Percentiles rank a stretch among this genome's conserved stretches.
Conservation (phyloP, 2,113 vertebrate species). For the Elgaria multicarinata region DNA sequence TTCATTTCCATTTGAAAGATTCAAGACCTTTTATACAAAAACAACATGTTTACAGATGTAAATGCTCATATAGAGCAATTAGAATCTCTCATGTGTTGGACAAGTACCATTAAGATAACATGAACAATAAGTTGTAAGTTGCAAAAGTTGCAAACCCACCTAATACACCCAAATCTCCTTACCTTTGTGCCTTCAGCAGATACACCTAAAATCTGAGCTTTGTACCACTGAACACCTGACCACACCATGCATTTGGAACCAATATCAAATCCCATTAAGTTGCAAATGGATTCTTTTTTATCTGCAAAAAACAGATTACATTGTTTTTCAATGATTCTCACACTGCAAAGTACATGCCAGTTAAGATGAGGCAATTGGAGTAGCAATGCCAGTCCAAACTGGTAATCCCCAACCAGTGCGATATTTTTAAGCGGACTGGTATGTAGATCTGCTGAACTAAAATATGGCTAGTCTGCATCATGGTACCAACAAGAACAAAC, state of each 20-base stretch:
- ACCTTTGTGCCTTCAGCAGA: constrained; percentile 79
- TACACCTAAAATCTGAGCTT: constrained; percentile 79
- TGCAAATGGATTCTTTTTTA: constrained; percentile 48
- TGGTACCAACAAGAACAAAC: too few species aligned
- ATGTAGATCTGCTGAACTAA: too few species aligned
- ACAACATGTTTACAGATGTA: background rate
- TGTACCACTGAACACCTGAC: constrained; percentile 78
- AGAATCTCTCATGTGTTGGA: background rate
- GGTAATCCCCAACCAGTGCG: background rate
- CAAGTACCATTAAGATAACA: background rate
- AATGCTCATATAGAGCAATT: background rate
- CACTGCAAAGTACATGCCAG: background rate
- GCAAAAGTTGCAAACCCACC: background rate
- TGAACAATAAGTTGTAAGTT: background rate
- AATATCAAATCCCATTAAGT: constrained; percentile 71
- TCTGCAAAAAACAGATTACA: constrained; percentile 36
- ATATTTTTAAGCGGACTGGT: background rate
- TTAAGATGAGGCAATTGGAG: background rate
- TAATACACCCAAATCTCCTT: constrained; percentile 48
- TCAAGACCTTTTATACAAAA: constrained; percentile 71
- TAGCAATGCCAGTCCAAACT: background rate
- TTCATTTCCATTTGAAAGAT: constrained; percentile 72
- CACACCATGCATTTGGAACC: constrained; percentile 81
- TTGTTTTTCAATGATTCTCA: background rate
- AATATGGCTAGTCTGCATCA: too few species aligned